Base-by-base conservation (phyloP, 1,140 invertebrate species). In the Drosophila murphyi region DNA sequence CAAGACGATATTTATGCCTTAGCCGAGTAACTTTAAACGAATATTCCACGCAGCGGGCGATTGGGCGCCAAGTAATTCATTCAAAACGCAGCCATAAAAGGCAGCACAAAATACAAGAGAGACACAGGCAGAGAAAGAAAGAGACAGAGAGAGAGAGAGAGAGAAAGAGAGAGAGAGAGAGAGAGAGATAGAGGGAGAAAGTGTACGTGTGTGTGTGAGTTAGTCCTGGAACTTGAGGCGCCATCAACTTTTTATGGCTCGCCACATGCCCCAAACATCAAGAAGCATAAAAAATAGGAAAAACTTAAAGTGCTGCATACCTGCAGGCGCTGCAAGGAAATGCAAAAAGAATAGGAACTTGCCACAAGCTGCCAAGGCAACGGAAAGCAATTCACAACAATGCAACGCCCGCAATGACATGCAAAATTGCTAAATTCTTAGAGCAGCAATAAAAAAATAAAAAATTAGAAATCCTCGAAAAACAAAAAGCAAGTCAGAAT, bases 61-160 rank as follows among this genome's bases (percentile, higher is more conserved):
- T 68, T 34, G 39, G 73, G 73, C 73, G 68, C 73, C 55, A 77
- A 74, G 70, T 70, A 78, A 85, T 78, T 86, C 69, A 68, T 48
- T 75, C 70, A 75, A 62, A 77, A 57, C 48, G 63, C 64, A 70
- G 70, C 64, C 76, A 74, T 63, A 64, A 63, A 71, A 71, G 62
- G 8, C 32, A 45, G 12, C 31, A 37, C 5, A 60, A 32, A 31
- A 35, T 4, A 8, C 3, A 31, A 0, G 3, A 28, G 28, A 3
- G 34, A 4, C 28, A 5, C 29, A 5, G 57, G 7, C 12, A 7
- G 28, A 8, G 34, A 37, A 32, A 20, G 2, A n/a, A 1, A 8
- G 0, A 7, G 35, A 6, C 31, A 6, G 3, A 43, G 31, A 29
- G 6, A 20, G 32, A 2, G 2, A 43, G 34, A 12, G 12, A 0